Evolutionary conservation across 2,113 vertebrate species (phyloP).

Genomic region (Sinosuthora webbiana): DNA sequence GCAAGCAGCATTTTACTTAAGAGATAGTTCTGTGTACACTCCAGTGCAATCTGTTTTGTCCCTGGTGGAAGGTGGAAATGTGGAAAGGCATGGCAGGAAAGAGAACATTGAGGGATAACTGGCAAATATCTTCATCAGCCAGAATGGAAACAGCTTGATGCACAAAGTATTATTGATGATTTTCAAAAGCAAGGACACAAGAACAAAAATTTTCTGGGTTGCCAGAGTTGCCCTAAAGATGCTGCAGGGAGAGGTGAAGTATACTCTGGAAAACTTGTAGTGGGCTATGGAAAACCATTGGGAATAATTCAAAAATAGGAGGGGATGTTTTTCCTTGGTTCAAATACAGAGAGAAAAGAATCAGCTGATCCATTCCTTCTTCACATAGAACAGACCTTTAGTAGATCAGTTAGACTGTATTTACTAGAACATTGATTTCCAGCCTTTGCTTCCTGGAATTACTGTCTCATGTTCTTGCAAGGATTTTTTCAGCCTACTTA

Average conservation of each 20-base stretch:
- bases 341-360: not conserved
- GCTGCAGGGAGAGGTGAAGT: not conserved
- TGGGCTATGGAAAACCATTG: not conserved
- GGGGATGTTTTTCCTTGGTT: not conserved
- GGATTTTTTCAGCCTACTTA: not conserved
- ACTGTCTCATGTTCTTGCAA: not conserved
- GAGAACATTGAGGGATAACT: not conserved
- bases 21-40: not conserved
- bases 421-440: not conserved
- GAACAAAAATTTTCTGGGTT: not conserved
- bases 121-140: not conserved
- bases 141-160: not conserved
- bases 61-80: not conserved
- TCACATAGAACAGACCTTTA: not conserved
- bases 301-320: not conserved
- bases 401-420: not conserved
- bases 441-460: not conserved
- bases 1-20: not conserved
- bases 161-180: not conserved
- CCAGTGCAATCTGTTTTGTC: not conserved
- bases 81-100: not conserved
- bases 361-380: not conserved
- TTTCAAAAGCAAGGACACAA: not conserved
- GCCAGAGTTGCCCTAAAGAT: not conserved
- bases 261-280: not conserved